Conservation (phyloP, 2,113 vertebrate species). For the Melanotaenia duboulayi region DNA sequence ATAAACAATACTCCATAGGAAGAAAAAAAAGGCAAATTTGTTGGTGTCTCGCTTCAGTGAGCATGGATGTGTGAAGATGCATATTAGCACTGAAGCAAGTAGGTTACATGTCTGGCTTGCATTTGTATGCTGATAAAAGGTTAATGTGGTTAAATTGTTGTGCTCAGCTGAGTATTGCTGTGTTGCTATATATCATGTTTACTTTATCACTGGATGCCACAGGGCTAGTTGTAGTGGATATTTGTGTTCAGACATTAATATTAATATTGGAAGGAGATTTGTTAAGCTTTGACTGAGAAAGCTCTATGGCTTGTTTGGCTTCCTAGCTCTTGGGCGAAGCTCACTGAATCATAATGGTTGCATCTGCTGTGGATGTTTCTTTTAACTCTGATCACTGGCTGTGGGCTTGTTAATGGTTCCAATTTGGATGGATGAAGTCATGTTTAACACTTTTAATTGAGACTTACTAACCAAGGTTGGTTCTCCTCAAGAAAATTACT, state of each 20-base stretch:
- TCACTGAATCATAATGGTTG: conserved; percentile 38
- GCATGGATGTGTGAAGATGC: conserved; percentile 1
- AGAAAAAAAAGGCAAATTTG: background rate
- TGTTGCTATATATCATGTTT: conserved; percentile 2
- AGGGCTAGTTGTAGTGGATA: conserved; percentile 8
- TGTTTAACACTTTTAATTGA: conserved; percentile 34
- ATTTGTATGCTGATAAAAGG: conserved; percentile 27
- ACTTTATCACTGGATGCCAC: conserved; percentile 15
- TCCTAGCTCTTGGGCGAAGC: conserved; percentile 7
- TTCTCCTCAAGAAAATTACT: too few relatives aligned
- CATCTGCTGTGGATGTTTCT: conserved; percentile 29
- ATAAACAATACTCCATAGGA: conserved; percentile 12
- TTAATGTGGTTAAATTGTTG: conserved; percentile 53
- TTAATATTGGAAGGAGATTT: conserved; percentile 4
- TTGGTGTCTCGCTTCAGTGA: background rate
- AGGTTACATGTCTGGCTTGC: background rate
- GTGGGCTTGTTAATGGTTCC: conserved; percentile 34
- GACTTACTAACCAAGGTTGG: conserved; percentile 22
- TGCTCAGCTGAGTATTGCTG: conserved; percentile 25
- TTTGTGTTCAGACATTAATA: conserved; percentile 16
- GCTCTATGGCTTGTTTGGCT: background rate
- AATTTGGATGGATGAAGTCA: conserved; percentile 35
- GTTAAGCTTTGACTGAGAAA: background rate
- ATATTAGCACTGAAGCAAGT: conserved; percentile 11
- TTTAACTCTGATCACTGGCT: conserved; percentile 16